Conservation (phyloP, 2,113 vertebrate genomes). For the Scalopus aquaticus region DNA sequence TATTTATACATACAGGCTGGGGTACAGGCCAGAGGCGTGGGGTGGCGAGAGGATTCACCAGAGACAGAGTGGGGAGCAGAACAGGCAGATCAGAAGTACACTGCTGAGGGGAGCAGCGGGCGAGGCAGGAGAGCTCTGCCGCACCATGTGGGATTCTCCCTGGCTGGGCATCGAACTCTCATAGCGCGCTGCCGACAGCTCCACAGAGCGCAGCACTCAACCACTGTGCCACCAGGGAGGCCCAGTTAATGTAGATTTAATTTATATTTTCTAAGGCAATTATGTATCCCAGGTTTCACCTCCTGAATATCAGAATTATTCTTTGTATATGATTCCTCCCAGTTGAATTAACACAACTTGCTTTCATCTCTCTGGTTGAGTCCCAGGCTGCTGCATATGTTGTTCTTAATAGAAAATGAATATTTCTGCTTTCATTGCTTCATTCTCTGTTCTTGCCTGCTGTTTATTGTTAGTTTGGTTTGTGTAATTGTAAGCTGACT, state of each 20-base stretch:
- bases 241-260: neutral
- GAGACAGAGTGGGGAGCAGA: no score
- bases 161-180: no score
- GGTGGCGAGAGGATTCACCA: no score
- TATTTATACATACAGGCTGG: no score
- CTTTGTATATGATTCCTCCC: neutral
- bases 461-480: neutral
- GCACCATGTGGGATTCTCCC: no score
- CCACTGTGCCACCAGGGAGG: no score
- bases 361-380: neutral
- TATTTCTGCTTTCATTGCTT: neutral
- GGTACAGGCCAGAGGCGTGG: no score
- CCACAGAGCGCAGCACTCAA: no score
- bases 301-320: neutral
- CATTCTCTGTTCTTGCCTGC: neutral
- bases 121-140: no score
- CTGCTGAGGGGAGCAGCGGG: no score
- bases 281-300: neutral
- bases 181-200: no score
- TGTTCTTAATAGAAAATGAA: slow-evolving; percentile 17
- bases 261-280: neutral
- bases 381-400: neutral
- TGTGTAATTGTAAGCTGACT: neutral
- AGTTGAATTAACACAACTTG: neutral
- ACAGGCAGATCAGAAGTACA: no score